phyloP scores from a whole-genome alignment of 2,888 invertebrate species.

The Trichogramma dendrolimi region DNA sequence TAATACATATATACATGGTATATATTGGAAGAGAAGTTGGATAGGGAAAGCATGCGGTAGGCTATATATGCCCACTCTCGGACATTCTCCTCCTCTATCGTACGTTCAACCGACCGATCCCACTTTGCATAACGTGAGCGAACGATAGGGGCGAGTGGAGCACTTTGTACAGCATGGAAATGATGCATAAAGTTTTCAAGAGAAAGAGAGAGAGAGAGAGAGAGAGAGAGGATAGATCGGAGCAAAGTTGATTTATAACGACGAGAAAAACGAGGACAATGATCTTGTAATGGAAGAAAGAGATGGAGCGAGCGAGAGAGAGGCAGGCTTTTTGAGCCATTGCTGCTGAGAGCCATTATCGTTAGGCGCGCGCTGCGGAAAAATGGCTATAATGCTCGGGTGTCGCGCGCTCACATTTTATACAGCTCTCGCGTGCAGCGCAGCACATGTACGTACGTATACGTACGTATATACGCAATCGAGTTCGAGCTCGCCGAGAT shows the following conservation, averaged over 20 bases:
- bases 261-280: constrained; percentile 16
- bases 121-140: constrained; percentile 24
- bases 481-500: no score
- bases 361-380: no score
- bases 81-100: constrained; percentile 7
- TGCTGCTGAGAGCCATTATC: no score
- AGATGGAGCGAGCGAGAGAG: neutral
- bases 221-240: neutral
- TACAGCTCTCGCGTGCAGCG: no score
- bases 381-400: no score
- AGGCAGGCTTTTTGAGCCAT: no score
- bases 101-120: constrained; percentile 17
- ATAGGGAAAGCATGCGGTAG: no score
- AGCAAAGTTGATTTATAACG: constrained; percentile 24
- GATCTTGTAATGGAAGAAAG: constrained; percentile 9
- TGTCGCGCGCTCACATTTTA: no score
- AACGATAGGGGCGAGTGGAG: constrained; percentile 8
- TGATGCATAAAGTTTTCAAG: constrained; percentile 20
- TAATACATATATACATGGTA: no score
- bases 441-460: no score
- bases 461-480: no score
- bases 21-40: no score
- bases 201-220: neutral
- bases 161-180: constrained; percentile 13
- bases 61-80: neutral